phyloP scores from a whole-genome alignment of 2,797 vertebrate genomes.

The Pangasius macronema region DNA sequence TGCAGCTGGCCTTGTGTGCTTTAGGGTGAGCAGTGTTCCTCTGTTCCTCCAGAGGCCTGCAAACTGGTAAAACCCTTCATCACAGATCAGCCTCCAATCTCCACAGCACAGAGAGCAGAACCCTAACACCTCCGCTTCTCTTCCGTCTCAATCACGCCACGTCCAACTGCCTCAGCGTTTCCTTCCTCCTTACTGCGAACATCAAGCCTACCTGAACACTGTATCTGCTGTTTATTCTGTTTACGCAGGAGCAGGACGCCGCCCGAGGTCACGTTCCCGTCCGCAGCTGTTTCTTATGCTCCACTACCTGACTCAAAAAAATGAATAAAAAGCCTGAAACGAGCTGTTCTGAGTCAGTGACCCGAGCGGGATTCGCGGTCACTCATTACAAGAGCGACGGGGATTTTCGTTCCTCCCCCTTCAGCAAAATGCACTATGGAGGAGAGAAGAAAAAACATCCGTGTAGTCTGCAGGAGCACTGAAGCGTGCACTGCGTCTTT shows the following conservation, averaged over 20 bases:
- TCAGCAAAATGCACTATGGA: neutral
- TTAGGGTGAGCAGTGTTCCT: too few relatives aligned
- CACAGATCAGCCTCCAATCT: too few relatives aligned
- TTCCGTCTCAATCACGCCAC: neutral
- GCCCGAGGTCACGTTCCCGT: neutral
- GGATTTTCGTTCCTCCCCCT: slow-evolving; percentile 2
- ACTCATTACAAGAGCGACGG: neutral
- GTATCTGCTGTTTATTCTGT: neutral
- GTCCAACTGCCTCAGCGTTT: neutral
- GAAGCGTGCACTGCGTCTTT: too few relatives aligned
- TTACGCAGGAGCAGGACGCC: neutral
- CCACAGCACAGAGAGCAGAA: too few relatives aligned
- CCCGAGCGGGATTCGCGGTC: neutral
- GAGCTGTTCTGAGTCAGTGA: neutral
- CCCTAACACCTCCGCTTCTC: neutral
- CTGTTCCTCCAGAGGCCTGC: too few relatives aligned
- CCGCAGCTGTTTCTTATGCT: neutral
- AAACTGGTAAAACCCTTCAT: too few relatives aligned
- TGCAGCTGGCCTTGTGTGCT: too few relatives aligned
- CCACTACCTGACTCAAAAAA: neutral
- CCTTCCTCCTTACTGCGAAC: neutral
- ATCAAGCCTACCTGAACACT: neutral
- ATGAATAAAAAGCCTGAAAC: neutral
- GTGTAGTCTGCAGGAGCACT: neutral
- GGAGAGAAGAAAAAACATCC: slow-evolving; percentile 1